These are phyloP conservation scores for Ephialtes manifestator DNA, from an alignment of 2,888 invertebrate species.

Conservation along the genomic window DNA sequence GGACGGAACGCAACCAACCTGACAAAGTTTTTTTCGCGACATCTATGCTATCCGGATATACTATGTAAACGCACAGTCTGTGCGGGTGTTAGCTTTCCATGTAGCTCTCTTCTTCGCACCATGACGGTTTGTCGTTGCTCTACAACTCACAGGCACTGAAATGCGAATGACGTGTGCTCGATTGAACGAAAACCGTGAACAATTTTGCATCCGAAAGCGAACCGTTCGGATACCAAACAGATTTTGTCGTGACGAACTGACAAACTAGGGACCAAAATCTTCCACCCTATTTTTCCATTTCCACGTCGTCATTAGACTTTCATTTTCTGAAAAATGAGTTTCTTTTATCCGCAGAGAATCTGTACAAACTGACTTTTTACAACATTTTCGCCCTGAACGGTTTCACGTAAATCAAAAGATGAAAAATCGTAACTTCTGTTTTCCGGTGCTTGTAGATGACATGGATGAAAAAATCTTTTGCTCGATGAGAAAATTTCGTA, in stretches of 20 bases:
- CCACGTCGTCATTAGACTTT: not conserved
- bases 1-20: slow-evolving; percentile 66
- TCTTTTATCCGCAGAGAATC: slow-evolving; percentile 6
- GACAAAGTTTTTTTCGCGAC: slow-evolving; percentile 75
- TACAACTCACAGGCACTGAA: slow-evolving; percentile 42
- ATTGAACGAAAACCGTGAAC: slow-evolving; percentile 76
- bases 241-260: not conserved
- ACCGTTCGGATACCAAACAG: not conserved
- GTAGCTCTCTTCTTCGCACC: slow-evolving; percentile 1
- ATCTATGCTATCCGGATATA: slow-evolving; percentile 62
- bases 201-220: slow-evolving; percentile 59
- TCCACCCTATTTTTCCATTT: slow-evolving; percentile 4
- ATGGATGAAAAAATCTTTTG: not conserved
- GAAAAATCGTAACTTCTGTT: not conserved
- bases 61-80: slow-evolving; percentile 76
- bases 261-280: not conserved
- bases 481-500: not conserved
- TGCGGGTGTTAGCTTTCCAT: not conserved
- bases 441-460: not conserved
- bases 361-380: not conserved
- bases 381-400: not conserved
- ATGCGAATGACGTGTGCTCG: slow-evolving; percentile 74
- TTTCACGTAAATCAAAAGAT: not conserved
- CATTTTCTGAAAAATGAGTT: slow-evolving; percentile 20
- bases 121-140: not conserved